Conservation (phyloP, 1,140 invertebrate genomes). For the Lordiphosa mommai region DNA sequence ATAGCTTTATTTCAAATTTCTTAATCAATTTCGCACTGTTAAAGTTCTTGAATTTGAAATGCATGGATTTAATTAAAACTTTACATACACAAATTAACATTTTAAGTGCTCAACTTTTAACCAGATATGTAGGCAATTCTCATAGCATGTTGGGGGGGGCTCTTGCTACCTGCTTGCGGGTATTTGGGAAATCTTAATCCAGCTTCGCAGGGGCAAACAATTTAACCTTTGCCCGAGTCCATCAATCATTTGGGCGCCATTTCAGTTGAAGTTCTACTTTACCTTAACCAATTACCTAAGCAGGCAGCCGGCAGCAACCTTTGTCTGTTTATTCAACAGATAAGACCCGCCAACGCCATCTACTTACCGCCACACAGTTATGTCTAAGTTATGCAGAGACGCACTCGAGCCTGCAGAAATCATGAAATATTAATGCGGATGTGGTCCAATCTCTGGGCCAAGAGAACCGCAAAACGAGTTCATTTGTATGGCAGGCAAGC, state of each 20-base stretch:
- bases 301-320: conserved; percentile 12
- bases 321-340: conserved; percentile 32
- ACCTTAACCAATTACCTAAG: conserved; percentile 47
- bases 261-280: conserved; percentile 53
- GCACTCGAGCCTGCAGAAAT: conserved; percentile 50
- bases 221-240: conserved; percentile 47
- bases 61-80: conserved; percentile 43
- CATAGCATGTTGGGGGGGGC: too few species aligned
- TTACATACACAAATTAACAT: conserved; percentile 48
- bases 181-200: conserved; percentile 26
- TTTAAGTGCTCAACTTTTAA: conserved; percentile 15
- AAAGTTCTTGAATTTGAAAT: conserved; percentile 14
- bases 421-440: conserved; percentile 72
- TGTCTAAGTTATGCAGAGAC: conserved; percentile 42
- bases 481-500: conserved; percentile 49
- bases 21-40: conserved; percentile 5
- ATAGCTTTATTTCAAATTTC: too few species aligned
- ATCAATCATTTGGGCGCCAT: conserved; percentile 53
- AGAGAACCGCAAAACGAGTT: conserved; percentile 27
- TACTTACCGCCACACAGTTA: too few species aligned
- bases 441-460: conserved; percentile 34
- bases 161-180: too few species aligned
- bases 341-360: conserved; percentile 25
- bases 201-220: conserved; percentile 37
- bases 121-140: too few species aligned